Base-by-base conservation (phyloP, 2,113 vertebrate species). In the Halcyon malimbica region DNA sequence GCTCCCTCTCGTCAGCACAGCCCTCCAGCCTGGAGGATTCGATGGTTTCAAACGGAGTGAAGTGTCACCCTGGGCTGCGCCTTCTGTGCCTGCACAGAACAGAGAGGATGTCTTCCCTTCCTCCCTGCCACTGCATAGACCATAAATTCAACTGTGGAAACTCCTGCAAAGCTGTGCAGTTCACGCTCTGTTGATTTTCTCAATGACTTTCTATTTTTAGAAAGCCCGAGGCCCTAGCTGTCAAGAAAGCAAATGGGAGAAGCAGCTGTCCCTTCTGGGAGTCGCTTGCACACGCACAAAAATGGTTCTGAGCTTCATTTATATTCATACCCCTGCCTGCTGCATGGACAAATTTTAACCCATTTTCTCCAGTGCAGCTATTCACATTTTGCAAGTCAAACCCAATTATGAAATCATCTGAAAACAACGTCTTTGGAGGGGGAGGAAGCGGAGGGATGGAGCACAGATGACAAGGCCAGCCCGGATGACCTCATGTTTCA, bases 171-270 rank as follows among this genome's bases (percentile, higher is more conserved):
- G 93, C 96, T 71, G 62, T 69, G 94, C 89, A 89, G 71, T 96
- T 97, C 96, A 97, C 12, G 94, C 97, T 97, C 95, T 87, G 94
- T 26, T 97, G 96, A 85, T 94, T 97, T 96, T 97, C 97, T 97
- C 97, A 96, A 96, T 96, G 97, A 97, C 96, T 97, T 97, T 94
- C 96, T 97, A 97, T 97, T 97, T 97, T 89, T 94, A 97, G 96
- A 39, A 83, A 95, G 93, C 96, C 93, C 76, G 50, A 87, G 93
- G 96, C 96, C 94, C 70, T 90, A 0, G 41, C 92, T 96, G 96
- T 94, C 97, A 96, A 73, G 82, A 96, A 97, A 95, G 95, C 92
- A 92, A 97, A 96, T 64, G 91, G 94, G 90, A 94, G 95, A 87
- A 93, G 97, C 90, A 94, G 94, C 85, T 82, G 95, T 59, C 97